These are phyloP conservation scores for Liopterus haemorrhoidalis DNA, from an alignment of 2,888 invertebrate species.

Conservation along the genomic window DNA sequence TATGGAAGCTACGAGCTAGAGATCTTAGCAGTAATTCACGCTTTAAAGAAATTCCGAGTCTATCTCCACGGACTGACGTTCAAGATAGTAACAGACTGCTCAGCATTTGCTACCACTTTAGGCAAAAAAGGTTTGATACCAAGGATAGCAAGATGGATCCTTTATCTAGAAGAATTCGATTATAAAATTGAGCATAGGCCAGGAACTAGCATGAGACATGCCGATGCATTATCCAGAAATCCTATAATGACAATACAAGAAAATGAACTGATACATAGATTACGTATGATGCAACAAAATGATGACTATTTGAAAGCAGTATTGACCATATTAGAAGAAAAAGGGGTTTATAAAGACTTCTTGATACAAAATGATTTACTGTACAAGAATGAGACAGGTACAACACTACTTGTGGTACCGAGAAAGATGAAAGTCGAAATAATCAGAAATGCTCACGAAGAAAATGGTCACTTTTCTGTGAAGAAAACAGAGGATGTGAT, in stretches of 20 bases:
- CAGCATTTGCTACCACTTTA: not conserved
- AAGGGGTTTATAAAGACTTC: not conserved
- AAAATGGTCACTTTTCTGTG: slow-evolving; percentile 23
- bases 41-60: too few relatives aligned
- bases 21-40: not conserved
- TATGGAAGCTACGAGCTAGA: slow-evolving; percentile 19
- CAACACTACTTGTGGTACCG: slow-evolving; percentile 8
- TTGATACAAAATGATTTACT: not conserved
- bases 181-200: slow-evolving; percentile 24
- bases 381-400: not conserved
- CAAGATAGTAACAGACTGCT: not conserved
- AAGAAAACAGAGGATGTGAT: slow-evolving; percentile 21
- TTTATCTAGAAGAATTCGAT: slow-evolving; percentile 24
- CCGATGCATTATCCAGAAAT: slow-evolving; percentile 13
- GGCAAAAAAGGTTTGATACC: not conserved
- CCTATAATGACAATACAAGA: not conserved
- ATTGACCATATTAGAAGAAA: not conserved
- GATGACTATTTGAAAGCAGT: not conserved
- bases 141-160: slow-evolving; percentile 24
- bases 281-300: not conserved
- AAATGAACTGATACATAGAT: not conserved
- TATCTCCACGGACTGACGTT: not conserved
- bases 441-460: slow-evolving; percentile 15
- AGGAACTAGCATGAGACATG: slow-evolving; percentile 22
- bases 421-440: slow-evolving; percentile 19